Base-by-base conservation (phyloP, 2,113 vertebrate species). In the Hiodon alosoides region DNA sequence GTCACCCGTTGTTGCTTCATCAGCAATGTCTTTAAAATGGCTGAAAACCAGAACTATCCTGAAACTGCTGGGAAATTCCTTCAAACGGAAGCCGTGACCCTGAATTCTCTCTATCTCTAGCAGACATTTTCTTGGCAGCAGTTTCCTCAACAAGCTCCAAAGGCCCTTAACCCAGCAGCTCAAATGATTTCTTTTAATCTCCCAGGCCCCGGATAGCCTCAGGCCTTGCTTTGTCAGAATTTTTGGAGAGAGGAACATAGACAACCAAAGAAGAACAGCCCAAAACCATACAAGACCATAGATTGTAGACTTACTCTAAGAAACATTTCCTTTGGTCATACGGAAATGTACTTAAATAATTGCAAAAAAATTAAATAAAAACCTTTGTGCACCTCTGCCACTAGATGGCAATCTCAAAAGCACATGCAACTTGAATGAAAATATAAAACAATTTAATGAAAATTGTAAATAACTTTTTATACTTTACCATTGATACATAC, bases 61-160 rank as follows among this genome's bases (percentile, higher is more conserved):
- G 17, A 47, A n/a, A 58, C 53, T 64, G 46, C 67, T 76, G 71
- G 65, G 48, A 74, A 77, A 74, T 69, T 72, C 51, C 55, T 65
- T 67, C 74, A 69, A 71, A 78, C 54, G 70, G 67, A 81, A 71
- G 67, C 61, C 5, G 46, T 72, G 77, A 80, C 77, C 74, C 17
- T 57, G 46, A 11, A 55, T 67, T 46, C 67, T 69, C 52, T 57
- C 17, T 7, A 31, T 71, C 11, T 48, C 69, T 67, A 51, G 4
- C 51, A 62, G 58, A 76, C 57, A 53, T 60, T 69, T 61, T 66
- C 67, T 69, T 70, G 53, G 67, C 57, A 52, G 47, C 57, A 60
- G 60, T 16, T 57, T 55, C 67, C 59, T 68, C 62, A 31, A 31
- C 31, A 31, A 31, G 31, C 31, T 31, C 31, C 31, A 31, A 31